phyloP scores from a whole-genome alignment of 1,140 invertebrate genomes.

The Oryzaephilus surinamensis region DNA sequence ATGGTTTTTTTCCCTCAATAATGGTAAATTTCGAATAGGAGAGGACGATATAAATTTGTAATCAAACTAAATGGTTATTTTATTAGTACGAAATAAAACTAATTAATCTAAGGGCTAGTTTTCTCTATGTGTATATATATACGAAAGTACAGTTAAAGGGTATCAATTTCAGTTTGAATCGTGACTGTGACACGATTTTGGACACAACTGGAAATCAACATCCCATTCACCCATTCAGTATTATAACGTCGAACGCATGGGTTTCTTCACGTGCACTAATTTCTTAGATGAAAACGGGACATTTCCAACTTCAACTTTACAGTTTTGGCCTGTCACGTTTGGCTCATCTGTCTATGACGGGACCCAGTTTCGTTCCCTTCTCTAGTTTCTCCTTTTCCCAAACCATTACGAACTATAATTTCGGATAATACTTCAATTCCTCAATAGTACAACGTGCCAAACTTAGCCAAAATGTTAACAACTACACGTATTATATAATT shows the following conservation, averaged over 20 bases:
- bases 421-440: conserved; percentile 11
- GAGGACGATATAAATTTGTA: too few species aligned
- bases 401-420: conserved; percentile 11
- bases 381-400: too few species aligned
- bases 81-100: too few species aligned
- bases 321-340: conserved; percentile 12
- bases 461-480: too few species aligned
- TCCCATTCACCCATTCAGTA: conserved; percentile 8
- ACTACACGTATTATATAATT: too few species aligned
- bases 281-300: conserved; percentile 9
- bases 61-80: too few species aligned
- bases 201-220: conserved; percentile 13
- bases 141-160: conserved; percentile 7
- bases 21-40: too few species aligned
- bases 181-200: conserved; percentile 12
- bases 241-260: conserved; percentile 8
- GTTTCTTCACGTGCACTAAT: conserved; percentile 9
- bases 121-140: too few species aligned
- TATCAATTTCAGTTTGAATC: conserved; percentile 7
- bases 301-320: conserved; percentile 10
- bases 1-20: too few species aligned
- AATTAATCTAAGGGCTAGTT: too few species aligned
- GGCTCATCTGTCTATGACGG: conserved; percentile 14
- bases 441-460: conserved; percentile 8
- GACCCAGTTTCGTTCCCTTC: conserved; percentile 8